Evolutionary conservation across 2,113 vertebrate genomes (phyloP).

Genomic region (Hemichromis elongatus): DNA sequence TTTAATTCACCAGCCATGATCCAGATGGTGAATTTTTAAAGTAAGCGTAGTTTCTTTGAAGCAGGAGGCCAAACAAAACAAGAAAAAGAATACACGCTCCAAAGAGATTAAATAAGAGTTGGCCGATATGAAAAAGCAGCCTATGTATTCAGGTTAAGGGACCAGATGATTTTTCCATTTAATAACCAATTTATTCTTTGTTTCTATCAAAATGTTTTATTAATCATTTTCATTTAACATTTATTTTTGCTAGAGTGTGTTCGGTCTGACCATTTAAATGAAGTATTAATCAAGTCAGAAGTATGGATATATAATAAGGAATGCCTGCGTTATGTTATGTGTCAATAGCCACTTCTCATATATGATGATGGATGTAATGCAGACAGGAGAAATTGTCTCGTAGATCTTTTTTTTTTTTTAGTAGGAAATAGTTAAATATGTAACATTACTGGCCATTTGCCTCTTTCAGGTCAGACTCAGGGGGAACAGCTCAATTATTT

Average conservation of each 20-base stretch:
- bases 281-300: background rate
- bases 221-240: background rate
- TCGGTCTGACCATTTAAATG: background rate
- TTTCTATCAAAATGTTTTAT: background rate
- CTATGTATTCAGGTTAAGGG: background rate
- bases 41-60: background rate
- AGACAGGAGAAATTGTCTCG: background rate
- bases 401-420: background rate
- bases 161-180: background rate
- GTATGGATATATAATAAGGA: background rate
- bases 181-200: background rate
- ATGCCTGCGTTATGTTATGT: background rate
- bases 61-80: background rate
- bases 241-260: background rate
- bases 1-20: background rate
- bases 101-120: background rate
- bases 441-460: too few species aligned
- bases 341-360: background rate
- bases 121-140: background rate
- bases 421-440: background rate
- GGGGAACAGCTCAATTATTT: background rate
- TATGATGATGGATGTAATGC: background rate
- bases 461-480: too few species aligned
- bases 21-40: background rate
- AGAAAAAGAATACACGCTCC: background rate